Percentiles rank a stretch among this genome's conserved stretches.
Conservation (phyloP, 2,113 vertebrate species). For the Erythrocercus mccallii region DNA sequence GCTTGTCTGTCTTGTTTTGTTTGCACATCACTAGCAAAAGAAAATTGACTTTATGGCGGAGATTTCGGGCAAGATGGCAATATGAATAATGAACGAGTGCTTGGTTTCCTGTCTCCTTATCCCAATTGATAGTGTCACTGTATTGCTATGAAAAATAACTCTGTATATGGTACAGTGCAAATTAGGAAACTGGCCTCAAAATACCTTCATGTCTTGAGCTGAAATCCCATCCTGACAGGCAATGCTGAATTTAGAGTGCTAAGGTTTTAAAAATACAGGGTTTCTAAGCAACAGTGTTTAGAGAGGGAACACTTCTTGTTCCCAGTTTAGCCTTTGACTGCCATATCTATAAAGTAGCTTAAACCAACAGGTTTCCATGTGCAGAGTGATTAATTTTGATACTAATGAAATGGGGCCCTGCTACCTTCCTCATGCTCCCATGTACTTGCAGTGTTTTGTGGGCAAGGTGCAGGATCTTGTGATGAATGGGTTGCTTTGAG, state of each 20-base stretch:
- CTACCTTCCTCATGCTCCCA: neutral
- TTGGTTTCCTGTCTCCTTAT: neutral
- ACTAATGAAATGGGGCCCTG: neutral
- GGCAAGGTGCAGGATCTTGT: neutral
- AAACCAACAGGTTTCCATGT: neutral
- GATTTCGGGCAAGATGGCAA: neutral
- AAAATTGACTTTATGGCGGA: neutral
- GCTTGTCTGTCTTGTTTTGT: neutral
- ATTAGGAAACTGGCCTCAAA: neutral
- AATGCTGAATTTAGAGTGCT: slow-evolving; percentile 30
- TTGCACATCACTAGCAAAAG: neutral
- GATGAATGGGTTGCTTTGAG: neutral
- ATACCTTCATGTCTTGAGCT: neutral
- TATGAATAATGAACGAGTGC: neutral
- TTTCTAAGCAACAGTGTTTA: slow-evolving; percentile 63
- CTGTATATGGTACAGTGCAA: neutral
- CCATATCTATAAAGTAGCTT: slow-evolving; percentile 26
- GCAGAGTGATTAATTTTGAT: neutral
- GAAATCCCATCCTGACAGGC: slow-evolving; percentile 46
- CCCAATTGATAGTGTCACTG: neutral
- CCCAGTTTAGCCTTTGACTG: slow-evolving; percentile 30
- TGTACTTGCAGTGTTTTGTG: neutral
- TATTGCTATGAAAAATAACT: neutral
- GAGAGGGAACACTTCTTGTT: slow-evolving; percentile 31
- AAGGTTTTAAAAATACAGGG: slow-evolving; percentile 59